These are phyloP conservation scores for Ammospiza nelsoni DNA, from an alignment of 2,113 vertebrate species.

Conservation along the genomic window DNA sequence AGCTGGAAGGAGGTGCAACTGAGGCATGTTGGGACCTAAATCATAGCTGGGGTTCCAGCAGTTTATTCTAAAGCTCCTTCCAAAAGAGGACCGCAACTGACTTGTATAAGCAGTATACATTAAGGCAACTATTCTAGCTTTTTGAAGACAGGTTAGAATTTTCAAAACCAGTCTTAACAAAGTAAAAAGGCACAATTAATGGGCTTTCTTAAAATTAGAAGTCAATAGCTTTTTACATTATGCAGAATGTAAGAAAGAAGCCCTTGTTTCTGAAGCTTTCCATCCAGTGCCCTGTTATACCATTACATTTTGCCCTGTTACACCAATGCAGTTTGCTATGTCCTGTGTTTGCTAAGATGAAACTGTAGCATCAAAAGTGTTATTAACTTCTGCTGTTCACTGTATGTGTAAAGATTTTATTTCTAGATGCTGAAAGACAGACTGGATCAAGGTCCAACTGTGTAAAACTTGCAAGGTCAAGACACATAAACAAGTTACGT, in stretches of 20 bases:
- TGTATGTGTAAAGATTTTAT: neutral
- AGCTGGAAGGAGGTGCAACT: neutral
- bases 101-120: neutral
- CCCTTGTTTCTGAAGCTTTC: neutral
- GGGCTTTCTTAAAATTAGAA: neutral
- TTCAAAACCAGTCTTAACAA: neutral
- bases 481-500: neutral
- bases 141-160: neutral
- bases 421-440: neutral
- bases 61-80: neutral
- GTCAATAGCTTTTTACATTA: neutral
- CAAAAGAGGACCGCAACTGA: neutral
- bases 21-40: neutral
- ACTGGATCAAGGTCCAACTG: neutral
- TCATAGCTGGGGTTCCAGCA: neutral
- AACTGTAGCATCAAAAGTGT: neutral
- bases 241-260: neutral
- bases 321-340: neutral
- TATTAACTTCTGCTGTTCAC: rapidly evolving
- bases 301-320: neutral
- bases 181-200: neutral
- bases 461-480: neutral
- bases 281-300: neutral
- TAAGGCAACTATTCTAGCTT: neutral
- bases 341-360: neutral